Percentiles rank a stretch among this genome's conserved stretches.
Evolutionary conservation across 2,113 vertebrate genomes (phyloP).

Genomic region (Astur gentilis): DNA sequence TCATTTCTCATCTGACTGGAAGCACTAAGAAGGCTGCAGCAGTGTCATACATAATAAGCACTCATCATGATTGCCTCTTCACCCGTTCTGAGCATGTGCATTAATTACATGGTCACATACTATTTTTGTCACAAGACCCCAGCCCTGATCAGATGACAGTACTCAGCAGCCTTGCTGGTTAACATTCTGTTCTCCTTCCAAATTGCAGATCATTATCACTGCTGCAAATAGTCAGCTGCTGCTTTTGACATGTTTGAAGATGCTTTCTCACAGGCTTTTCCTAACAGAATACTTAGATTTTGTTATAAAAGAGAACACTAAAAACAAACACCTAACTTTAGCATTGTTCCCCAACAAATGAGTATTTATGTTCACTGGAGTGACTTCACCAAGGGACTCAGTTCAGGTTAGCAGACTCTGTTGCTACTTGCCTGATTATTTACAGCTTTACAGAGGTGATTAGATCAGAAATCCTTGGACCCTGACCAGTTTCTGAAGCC

Average conservation of each 20-base stretch:
- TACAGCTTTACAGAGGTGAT: neutral
- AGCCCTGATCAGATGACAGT: neutral
- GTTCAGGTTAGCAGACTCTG: neutral
- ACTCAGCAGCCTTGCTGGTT: neutral
- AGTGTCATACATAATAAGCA: neutral
- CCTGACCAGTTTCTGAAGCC: neutral
- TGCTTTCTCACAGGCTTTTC: neutral
- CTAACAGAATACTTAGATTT: neutral
- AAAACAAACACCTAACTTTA: neutral
- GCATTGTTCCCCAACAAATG: neutral
- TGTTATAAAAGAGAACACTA: neutral
- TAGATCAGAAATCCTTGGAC: neutral
- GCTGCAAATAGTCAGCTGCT: neutral
- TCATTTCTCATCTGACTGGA: slow-evolving; percentile 3
- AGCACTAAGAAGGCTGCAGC: neutral
- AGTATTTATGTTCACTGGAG: neutral
- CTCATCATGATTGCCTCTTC: neutral
- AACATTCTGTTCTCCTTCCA: slow-evolving; percentile 1
- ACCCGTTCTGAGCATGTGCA: neutral
- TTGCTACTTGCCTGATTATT: neutral
- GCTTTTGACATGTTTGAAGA: neutral
- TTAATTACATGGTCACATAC: neutral
- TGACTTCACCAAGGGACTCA: neutral
- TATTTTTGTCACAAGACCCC: slow-evolving; percentile 20
- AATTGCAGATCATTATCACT: neutral